A percentile compares a stretch with the other conserved stretches of the same genome.
These are phyloP conservation scores for Paramuricea clavata DNA, from an alignment of 92 coral and sea anemone species.

Conservation along the genomic window DNA sequence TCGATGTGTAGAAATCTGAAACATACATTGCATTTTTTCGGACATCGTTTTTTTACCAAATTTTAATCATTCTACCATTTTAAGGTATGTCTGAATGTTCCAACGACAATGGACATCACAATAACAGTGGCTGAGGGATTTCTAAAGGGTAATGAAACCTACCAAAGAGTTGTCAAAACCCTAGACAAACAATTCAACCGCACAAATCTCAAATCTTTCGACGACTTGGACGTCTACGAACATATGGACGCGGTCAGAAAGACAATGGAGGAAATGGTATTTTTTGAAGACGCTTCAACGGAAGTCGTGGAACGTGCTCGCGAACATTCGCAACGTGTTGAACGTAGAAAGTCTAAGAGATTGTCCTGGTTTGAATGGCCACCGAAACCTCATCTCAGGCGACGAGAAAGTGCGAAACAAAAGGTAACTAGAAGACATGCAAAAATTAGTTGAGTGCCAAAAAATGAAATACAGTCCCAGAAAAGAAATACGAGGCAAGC, in stretches of 20 bases:
- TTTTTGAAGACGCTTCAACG: not conserved
- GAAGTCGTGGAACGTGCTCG: too few species aligned
- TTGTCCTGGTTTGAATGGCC: not conserved
- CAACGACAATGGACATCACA: slow-evolving; percentile 83
- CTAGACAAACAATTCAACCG: slow-evolving; percentile 12
- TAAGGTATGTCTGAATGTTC: slow-evolving; percentile 35
- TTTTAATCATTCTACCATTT: too few species aligned
- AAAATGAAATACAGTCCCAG: too few species aligned
- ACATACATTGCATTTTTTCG: too few species aligned
- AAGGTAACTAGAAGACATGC: too few species aligned
- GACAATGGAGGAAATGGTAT: not conserved
- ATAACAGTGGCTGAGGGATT: slow-evolving; percentile 89
- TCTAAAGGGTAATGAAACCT: too few species aligned
- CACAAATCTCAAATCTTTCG: not conserved
- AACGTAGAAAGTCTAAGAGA: not conserved
- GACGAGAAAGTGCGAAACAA: not conserved
- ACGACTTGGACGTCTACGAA: slow-evolving; percentile 13
- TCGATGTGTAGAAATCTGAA: too few species aligned
- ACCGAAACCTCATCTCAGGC: not conserved
- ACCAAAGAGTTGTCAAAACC: too few species aligned
- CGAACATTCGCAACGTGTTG: not conserved
- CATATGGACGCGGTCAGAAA: too few species aligned
- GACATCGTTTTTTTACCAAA: too few species aligned
- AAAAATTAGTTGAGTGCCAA: too few species aligned
- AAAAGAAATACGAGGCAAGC: too few species aligned